Evolutionary conservation across 1,140 invertebrate species (phyloP).

Genomic region (Maconellicoccus hirsutus): DNA sequence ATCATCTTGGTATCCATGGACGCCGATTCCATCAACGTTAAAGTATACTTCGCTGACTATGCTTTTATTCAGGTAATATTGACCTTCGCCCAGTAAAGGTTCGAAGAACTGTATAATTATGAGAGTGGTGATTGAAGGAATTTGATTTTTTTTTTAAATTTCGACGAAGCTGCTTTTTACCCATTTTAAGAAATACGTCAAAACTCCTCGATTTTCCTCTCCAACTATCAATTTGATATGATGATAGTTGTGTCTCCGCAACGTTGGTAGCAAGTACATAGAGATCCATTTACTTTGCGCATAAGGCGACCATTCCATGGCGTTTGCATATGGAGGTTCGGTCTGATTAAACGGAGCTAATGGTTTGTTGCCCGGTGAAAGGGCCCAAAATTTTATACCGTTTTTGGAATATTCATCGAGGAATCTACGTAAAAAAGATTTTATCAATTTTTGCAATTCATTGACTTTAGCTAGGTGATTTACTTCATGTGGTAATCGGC

Average conservation of each 20-base stretch:
- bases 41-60: neutral
- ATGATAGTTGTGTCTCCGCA: conserved; percentile 44
- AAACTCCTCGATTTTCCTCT: conserved; percentile 55
- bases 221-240: conserved; percentile 50
- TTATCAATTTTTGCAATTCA: too few species aligned
- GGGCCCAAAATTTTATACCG: conserved; percentile 46
- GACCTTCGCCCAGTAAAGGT: neutral
- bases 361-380: conserved; percentile 56
- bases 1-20: neutral
- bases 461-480: too few species aligned
- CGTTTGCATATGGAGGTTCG: conserved; percentile 36
- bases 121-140: too few species aligned
- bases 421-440: conserved; percentile 35
- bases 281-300: conserved; percentile 49
- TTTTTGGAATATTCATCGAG: conserved; percentile 40
- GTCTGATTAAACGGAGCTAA: conserved; percentile 35
- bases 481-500: too few species aligned
- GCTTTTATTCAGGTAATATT: neutral
- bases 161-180: conserved; percentile 37
- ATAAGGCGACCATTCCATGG: conserved; percentile 59
- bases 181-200: conserved; percentile 50
- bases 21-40: neutral
- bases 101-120: neutral
- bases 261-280: conserved; percentile 52
- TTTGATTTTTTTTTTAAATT: too few species aligned